These are phyloP conservation scores for Slavum lentiscoides DNA, from an alignment of 2,888 invertebrate genomes.

Conservation along the genomic window DNA sequence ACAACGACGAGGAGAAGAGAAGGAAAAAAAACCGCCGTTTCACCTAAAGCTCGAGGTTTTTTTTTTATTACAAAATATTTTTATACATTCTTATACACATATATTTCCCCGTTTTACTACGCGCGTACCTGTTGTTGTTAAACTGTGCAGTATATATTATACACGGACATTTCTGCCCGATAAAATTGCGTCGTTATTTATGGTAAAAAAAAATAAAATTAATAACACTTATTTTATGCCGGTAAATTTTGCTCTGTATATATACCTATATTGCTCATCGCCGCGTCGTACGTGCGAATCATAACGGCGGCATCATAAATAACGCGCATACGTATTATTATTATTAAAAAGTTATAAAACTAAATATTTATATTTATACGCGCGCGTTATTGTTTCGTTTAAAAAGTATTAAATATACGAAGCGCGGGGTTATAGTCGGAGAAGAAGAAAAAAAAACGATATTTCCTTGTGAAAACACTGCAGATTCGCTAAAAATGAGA, in stretches of 20 bases:
- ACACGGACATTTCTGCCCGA: neutral
- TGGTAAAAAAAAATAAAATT: neutral
- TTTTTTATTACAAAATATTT: slow-evolving; percentile 26
- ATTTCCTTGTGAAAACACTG: too few species aligned
- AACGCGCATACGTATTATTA: neutral
- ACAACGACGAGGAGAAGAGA: too few species aligned
- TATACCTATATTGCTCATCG: neutral
- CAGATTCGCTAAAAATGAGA: too few species aligned
- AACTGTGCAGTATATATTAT: neutral
- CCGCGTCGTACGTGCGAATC: neutral
- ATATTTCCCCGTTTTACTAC: slow-evolving; percentile 19
- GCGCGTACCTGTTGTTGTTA: slow-evolving; percentile 27
- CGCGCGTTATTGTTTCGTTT: neutral
- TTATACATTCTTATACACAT: neutral
- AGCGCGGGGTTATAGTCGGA: too few species aligned
- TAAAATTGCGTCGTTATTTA: slow-evolving; percentile 24
- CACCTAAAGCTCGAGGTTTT: too few species aligned
- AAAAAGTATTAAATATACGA: too few species aligned
- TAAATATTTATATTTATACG: neutral
- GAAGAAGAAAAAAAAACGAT: too few species aligned
- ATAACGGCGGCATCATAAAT: slow-evolving; percentile 3
- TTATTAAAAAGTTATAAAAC: slow-evolving; percentile 25
- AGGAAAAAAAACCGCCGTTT: too few species aligned
- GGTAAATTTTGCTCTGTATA: neutral
- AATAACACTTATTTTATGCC: slow-evolving; percentile 17